Evolutionary conservation across 1,140 invertebrate genomes (phyloP).

Genomic region (Helicoverpa armigera): DNA sequence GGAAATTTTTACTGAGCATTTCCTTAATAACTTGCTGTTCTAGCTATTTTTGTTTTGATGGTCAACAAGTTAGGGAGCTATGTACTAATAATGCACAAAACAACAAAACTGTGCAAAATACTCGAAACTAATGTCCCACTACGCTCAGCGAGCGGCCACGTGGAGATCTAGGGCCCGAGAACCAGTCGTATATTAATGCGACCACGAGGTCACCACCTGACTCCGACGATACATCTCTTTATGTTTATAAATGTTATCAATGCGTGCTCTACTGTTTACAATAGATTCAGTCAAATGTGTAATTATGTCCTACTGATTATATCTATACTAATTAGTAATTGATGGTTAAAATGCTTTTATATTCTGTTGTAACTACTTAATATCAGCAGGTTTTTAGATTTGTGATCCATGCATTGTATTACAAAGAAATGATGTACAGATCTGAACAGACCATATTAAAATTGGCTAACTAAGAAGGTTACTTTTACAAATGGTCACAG

Average conservation of each 20-base stretch:
- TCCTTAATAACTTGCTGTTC: too few species aligned
- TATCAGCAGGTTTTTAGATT: too few species aligned
- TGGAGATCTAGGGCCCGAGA: constrained; percentile 62
- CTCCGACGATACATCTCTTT: constrained; percentile 42
- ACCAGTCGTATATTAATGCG: constrained; percentile 59
- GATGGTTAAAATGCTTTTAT: too few species aligned
- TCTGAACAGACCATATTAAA: too few species aligned
- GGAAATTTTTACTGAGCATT: too few species aligned
- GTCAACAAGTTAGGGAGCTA: background rate
- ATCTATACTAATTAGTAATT: too few species aligned
- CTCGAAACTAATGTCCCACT: background rate
- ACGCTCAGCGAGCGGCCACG: constrained; percentile 49
- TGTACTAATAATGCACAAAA: background rate
- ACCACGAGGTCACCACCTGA: constrained; percentile 66
- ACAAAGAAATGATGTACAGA: too few species aligned
- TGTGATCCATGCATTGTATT: too few species aligned
- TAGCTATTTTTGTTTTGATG: too few species aligned
- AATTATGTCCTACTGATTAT: background rate
- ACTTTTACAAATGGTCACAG: background rate
- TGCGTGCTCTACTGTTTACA: background rate
- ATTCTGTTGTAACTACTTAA: too few species aligned
- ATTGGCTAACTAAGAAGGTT: too few species aligned
- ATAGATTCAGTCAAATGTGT: background rate
- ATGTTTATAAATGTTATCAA: constrained; percentile 28
- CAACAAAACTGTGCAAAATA: background rate